Percentiles rank a stretch among this genome's conserved stretches.
Conservation (phyloP, 1,140 invertebrate species). For the Bombus polaris region DNA sequence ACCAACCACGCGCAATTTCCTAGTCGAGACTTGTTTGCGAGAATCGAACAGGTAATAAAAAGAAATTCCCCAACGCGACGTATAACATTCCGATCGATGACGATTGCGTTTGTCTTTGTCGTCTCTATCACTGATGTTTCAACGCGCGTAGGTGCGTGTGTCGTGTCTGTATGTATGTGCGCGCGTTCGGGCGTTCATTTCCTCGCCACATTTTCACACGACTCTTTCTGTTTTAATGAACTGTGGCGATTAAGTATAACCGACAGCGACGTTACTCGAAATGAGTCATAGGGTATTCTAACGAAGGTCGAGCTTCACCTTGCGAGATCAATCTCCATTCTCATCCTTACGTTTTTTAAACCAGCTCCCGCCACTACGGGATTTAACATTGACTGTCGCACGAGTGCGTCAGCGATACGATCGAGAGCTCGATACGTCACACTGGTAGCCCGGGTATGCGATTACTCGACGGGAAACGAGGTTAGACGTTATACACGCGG, state of each 20-base stretch:
- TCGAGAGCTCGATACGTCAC: slow-evolving; percentile 43
- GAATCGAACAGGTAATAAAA: neutral
- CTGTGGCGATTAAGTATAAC: neutral
- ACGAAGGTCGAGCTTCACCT: neutral
- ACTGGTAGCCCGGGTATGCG: slow-evolving; percentile 29
- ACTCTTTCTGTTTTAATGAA: neutral
- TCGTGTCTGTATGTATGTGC: neutral
- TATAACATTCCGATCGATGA: slow-evolving; percentile 35
- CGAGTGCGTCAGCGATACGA: slow-evolving; percentile 21
- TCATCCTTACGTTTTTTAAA: neutral
- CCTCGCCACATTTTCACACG: neutral
- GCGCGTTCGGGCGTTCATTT: neutral
- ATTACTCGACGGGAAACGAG: slow-evolving; percentile 61
- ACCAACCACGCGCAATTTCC: slow-evolving; percentile 11
- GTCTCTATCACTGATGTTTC: neutral
- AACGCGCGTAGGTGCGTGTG: neutral
- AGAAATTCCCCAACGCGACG: neutral
- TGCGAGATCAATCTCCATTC: neutral
- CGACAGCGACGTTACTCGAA: neutral
- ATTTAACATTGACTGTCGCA: slow-evolving; percentile 11
- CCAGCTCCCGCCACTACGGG: neutral
- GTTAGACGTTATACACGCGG: slow-evolving; percentile 72
- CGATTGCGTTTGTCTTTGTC: neutral
- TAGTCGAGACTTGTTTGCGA: neutral
- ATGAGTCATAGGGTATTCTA: neutral